phyloP scores from a whole-genome alignment of 2,113 vertebrate species.

The Brachyistius frenatus region DNA sequence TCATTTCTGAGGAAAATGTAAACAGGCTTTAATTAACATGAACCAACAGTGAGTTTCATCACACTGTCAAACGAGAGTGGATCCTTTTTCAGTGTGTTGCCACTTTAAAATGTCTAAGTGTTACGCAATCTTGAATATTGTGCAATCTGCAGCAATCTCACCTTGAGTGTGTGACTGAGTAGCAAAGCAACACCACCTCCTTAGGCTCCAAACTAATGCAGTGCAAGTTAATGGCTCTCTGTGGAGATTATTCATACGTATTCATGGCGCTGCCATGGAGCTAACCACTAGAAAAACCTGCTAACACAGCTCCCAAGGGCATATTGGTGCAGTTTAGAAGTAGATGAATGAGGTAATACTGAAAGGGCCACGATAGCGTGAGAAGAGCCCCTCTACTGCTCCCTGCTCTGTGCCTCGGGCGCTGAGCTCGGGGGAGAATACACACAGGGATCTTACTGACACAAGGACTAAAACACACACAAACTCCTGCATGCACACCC shows the following conservation, averaged over 20 bases:
- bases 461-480: conserved; percentile 24
- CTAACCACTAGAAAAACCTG: conserved; percentile 23
- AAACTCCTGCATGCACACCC: conserved; percentile 14
- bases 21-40: conserved; percentile 38
- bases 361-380: conserved; percentile 66
- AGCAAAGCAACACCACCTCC: not conserved
- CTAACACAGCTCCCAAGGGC: conserved; percentile 38
- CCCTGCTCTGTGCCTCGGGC: conserved; percentile 50
- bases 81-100: conserved; percentile 9
- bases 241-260: conserved; percentile 17
- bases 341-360: conserved; percentile 59
- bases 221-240: conserved; percentile 27
- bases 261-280: conserved; percentile 37
- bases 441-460: conserved; percentile 36
- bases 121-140: not conserved
- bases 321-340: conserved; percentile 32
- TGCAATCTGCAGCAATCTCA: conserved; percentile 57
- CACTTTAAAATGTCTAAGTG: conserved; percentile 33
- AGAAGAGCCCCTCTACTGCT: conserved; percentile 64
- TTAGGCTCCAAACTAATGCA: conserved; percentile 21
- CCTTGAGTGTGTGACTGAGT: conserved; percentile 36
- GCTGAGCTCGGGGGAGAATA: conserved; percentile 43
- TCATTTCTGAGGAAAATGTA: conserved; percentile 20
- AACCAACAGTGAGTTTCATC: conserved; percentile 59
- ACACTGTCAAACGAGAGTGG: conserved; percentile 10